Conservation (phyloP, 2,113 vertebrate genomes). For the Terrapene triunguis region DNA sequence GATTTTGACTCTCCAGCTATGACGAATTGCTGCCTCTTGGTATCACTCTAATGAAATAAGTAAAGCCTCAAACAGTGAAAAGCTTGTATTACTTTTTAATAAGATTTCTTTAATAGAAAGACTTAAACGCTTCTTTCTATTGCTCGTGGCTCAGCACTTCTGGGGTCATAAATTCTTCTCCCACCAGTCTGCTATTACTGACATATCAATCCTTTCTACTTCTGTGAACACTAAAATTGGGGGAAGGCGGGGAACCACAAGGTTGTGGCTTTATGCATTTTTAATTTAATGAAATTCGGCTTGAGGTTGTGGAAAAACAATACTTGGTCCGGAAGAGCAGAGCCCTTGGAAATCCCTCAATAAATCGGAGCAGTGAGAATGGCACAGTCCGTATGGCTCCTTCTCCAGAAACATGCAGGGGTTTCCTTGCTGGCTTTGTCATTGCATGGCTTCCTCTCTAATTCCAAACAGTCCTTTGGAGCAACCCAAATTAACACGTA, state of each 20-base stretch:
- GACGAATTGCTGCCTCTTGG: slow-evolving; percentile 60
- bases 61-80: slow-evolving; percentile 47
- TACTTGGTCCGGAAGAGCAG: background rate
- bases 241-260: slow-evolving; percentile 23
- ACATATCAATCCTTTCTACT: slow-evolving; percentile 82
- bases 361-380: background rate
- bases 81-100: slow-evolving; percentile 75
- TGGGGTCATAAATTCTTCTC: slow-evolving; percentile 77
- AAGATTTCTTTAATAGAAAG: slow-evolving; percentile 75
- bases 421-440: background rate
- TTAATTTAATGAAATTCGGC: slow-evolving; percentile 77
- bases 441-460: background rate
- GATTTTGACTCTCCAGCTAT: slow-evolving; percentile 37
- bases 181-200: slow-evolving; percentile 67
- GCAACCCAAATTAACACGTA: too few species aligned
- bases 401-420: background rate
- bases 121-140: slow-evolving; percentile 66
- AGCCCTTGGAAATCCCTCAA: background rate
- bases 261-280: slow-evolving; percentile 78
- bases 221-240: slow-evolving; percentile 80
- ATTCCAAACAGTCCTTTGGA: background rate
- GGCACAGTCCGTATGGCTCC: background rate
- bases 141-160: slow-evolving; percentile 72
- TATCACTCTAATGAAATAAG: slow-evolving; percentile 64
- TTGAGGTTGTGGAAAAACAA: slow-evolving; percentile 57